A percentile compares a stretch with the other conserved stretches of the same genome.
phyloP scores from a whole-genome alignment of 2,113 vertebrate species.

The Channa argus region DNA sequence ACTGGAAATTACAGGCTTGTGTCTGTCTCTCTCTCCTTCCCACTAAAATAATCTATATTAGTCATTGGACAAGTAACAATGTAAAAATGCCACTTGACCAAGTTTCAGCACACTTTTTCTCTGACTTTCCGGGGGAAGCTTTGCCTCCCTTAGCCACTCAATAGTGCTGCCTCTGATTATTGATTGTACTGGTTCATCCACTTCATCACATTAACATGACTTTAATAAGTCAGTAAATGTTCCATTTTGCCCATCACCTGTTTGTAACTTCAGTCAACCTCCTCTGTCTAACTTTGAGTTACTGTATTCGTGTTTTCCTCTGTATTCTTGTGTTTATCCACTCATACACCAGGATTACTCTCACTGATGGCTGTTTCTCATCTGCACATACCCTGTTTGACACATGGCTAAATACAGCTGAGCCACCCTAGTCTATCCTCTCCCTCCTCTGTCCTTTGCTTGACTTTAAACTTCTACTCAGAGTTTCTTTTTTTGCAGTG shows the following conservation, averaged over 20 bases:
- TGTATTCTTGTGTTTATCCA: slow-evolving; percentile 46
- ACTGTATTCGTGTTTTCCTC: slow-evolving; percentile 32
- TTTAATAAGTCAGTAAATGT: background rate
- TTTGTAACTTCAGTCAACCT: background rate
- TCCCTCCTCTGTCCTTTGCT: background rate
- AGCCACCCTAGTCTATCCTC: slow-evolving; percentile 8
- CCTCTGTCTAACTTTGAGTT: slow-evolving; percentile 3
- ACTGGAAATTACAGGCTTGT: too few species aligned
- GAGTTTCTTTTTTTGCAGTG: background rate
- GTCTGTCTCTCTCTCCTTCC: too few species aligned
- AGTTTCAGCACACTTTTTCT: too few species aligned
- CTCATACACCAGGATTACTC: slow-evolving; percentile 40
- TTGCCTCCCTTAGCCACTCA: too few species aligned
- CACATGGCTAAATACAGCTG: slow-evolving; percentile 66
- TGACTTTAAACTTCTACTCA: slow-evolving; percentile 1
- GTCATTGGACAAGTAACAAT: too few species aligned
- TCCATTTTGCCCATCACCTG: background rate
- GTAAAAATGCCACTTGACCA: too few species aligned
- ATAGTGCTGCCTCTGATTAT: too few species aligned
- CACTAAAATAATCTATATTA: too few species aligned
- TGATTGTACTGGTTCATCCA: too few species aligned
- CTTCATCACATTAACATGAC: slow-evolving; percentile 4
- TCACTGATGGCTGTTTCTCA: slow-evolving; percentile 54
- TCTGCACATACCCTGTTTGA: slow-evolving; percentile 61
- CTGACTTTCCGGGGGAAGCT: too few species aligned